Percentiles rank a stretch among this genome's conserved stretches.
These are phyloP conservation scores for Geodia barretti DNA, from an alignment of 37 sponge, comb jelly and placozoan genomes.

Conservation along the genomic window DNA sequence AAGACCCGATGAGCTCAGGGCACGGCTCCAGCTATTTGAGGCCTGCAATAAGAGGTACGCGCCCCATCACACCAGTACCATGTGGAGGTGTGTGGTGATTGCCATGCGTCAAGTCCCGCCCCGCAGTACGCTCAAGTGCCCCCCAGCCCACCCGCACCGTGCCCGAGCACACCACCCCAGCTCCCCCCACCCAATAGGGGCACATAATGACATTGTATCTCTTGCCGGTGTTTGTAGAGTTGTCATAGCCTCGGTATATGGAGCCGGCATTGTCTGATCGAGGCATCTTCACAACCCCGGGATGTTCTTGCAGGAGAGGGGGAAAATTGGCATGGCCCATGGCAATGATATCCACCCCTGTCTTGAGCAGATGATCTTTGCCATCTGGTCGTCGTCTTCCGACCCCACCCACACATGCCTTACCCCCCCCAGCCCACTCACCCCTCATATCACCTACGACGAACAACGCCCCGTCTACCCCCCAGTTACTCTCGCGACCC, in stretches of 20 bases:
- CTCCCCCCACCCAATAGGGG: constrained; percentile 47
- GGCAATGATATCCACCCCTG: constrained; percentile 57
- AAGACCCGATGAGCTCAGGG: neutral
- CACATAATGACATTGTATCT: constrained; percentile 78
- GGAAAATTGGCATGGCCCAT: constrained; percentile 80
- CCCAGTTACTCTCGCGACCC: too few relatives aligned
- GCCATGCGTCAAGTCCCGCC: constrained; percentile 79
- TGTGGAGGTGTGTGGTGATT: neutral
- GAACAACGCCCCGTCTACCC: too few relatives aligned
- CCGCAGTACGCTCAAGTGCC: constrained; percentile 68
- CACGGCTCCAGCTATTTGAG: neutral
- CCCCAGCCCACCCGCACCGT: constrained; percentile 38
- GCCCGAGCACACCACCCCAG: too few relatives aligned
- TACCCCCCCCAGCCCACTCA: too few relatives aligned
- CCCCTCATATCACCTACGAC: too few relatives aligned
- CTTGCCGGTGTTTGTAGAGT: constrained; percentile 23
- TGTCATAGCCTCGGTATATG: constrained; percentile 56
- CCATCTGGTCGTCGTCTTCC: constrained; percentile 71
- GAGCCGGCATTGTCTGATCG: constrained; percentile 64
- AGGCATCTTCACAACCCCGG: constrained; percentile 48
- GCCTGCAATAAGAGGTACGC: neutral
- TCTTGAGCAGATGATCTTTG: constrained; percentile 29
- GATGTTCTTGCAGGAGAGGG: constrained; percentile 36
- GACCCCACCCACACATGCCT: constrained; percentile 55
- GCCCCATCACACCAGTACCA: neutral